These are phyloP conservation scores for Agriopis leucophaearia DNA, from an alignment of 2,888 invertebrate genomes.

Conservation along the genomic window DNA sequence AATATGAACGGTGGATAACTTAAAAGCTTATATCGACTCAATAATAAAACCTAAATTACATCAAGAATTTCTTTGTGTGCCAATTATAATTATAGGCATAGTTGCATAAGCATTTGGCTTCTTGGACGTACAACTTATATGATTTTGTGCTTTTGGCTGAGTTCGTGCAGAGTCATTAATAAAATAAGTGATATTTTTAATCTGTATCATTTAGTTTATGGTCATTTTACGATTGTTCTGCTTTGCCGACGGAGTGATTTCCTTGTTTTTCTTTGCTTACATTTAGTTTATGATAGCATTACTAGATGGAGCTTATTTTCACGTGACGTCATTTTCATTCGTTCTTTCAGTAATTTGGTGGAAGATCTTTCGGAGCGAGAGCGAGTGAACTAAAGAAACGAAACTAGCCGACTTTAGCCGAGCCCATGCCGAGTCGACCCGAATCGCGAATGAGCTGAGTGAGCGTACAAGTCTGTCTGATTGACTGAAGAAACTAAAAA, in stretches of 20 bases:
- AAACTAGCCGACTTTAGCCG: slow-evolving; percentile 77
- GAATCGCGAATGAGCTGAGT: slow-evolving; percentile 86
- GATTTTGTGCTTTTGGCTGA: too few species aligned
- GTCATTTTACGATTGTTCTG: too few species aligned
- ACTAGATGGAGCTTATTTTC: slow-evolving; percentile 58
- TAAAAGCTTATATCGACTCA: too few species aligned
- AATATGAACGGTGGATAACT: too few species aligned
- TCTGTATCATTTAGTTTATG: slow-evolving; percentile 20
- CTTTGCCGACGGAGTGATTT: slow-evolving; percentile 45
- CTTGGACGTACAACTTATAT: too few species aligned
- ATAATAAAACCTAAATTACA: too few species aligned
- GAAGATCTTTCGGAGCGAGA: slow-evolving; percentile 35
- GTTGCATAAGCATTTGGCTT: too few species aligned
- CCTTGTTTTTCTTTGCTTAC: neutral
- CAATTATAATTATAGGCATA: too few species aligned
- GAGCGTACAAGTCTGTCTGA: slow-evolving; percentile 83
- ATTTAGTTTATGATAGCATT: neutral
- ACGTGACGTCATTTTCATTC: slow-evolving; percentile 74
- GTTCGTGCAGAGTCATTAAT: too few species aligned
- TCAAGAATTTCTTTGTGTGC: too few species aligned
- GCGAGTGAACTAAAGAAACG: slow-evolving; percentile 3
- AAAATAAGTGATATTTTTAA: neutral
- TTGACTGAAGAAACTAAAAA: slow-evolving; percentile 89
- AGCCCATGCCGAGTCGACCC: slow-evolving; percentile 88
- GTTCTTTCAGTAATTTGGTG: slow-evolving; percentile 78